phyloP scores from a whole-genome alignment of 2,113 vertebrate genomes.

The Corythornis madagascariensis region DNA sequence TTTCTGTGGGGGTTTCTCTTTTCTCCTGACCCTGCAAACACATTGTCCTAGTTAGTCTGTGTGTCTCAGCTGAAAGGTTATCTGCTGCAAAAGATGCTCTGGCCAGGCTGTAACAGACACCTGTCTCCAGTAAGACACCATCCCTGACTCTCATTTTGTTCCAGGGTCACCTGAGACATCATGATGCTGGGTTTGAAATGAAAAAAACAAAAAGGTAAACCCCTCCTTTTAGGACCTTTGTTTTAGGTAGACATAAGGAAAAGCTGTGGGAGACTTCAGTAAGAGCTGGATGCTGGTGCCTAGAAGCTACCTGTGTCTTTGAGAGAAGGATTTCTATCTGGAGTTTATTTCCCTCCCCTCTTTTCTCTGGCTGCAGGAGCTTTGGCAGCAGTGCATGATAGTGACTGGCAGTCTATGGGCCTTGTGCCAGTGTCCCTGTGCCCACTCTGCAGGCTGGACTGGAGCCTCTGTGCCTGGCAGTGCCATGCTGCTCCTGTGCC shows the following conservation, averaged over 20 bases:
- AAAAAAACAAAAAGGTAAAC: neutral
- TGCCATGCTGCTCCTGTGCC: neutral
- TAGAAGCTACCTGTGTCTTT: neutral
- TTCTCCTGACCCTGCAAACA: neutral
- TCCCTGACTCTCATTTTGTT: neutral
- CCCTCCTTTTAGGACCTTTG: neutral
- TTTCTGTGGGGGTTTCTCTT: neutral
- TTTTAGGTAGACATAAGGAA: neutral
- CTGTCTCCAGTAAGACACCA: neutral
- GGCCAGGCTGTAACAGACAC: constrained; percentile 2
- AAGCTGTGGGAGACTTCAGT: neutral
- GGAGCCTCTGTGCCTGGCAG: neutral
- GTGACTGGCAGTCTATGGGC: neutral
- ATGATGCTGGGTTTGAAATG: neutral
- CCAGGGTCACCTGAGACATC: neutral
- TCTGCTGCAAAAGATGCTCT: neutral
- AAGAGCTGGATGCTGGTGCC: neutral
- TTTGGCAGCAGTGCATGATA: neutral
- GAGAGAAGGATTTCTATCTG: constrained; percentile 16
- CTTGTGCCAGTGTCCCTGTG: neutral
- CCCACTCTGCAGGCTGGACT: accelerated
- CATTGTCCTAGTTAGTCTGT: neutral
- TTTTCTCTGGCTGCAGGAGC: constrained; percentile 17
- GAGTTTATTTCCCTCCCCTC: constrained; percentile 28
- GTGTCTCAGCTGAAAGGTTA: neutral